Conservation (phyloP, 2,888 invertebrate species). For the Cephalotes varians region DNA sequence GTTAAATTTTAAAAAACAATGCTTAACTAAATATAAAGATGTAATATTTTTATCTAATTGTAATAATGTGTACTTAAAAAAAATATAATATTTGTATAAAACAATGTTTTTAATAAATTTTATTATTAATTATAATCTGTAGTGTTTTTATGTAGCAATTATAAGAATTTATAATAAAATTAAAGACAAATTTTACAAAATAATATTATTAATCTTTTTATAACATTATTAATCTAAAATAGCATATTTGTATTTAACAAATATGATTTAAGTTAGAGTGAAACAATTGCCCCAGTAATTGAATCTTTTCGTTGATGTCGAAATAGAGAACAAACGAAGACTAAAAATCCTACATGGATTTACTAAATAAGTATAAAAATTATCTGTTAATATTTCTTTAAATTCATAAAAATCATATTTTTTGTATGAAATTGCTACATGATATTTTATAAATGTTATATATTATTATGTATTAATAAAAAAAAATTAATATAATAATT, state of each 20-base stretch:
- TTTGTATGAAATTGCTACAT: no score
- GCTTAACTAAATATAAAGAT: not conserved
- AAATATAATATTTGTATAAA: not conserved
- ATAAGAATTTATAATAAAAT: not conserved
- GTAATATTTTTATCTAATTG: not conserved
- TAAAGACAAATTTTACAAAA: not conserved
- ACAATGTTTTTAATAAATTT: not conserved
- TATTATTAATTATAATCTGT: not conserved
- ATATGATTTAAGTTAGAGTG: not conserved
- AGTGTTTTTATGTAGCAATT: not conserved
- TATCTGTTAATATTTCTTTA: not conserved
- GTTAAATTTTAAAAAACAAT: not conserved
- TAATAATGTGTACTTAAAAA: not conserved
- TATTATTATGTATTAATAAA: not conserved
- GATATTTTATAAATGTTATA: no score
- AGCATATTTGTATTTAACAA: not conserved
- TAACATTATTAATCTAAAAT: not conserved
- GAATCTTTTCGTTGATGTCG: not conserved
- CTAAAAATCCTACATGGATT: not conserved
- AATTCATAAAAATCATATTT: not conserved
- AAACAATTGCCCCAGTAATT: not conserved
- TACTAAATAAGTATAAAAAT: constrained; percentile 5
- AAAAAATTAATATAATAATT: not conserved
- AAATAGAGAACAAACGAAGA: not conserved
- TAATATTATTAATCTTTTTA: not conserved